These are phyloP conservation scores for Chloroceryle inda DNA, from an alignment of 2,797 vertebrate genomes.

Conservation along the genomic window DNA sequence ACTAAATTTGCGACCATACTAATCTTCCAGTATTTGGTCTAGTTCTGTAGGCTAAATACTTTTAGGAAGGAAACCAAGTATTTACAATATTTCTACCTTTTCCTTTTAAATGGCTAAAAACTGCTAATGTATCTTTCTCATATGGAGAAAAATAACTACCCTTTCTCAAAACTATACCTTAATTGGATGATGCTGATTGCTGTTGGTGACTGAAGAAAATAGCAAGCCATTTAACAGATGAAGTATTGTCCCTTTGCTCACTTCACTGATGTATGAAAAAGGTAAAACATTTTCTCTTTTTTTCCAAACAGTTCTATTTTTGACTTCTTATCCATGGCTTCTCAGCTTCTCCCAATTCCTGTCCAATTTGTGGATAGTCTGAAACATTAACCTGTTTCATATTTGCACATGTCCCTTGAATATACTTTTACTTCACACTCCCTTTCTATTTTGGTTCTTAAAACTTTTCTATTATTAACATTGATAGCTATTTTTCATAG, in stretches of 20 bases:
- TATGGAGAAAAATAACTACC: rapidly evolving
- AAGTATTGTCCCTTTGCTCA: background rate
- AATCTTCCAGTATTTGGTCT: background rate
- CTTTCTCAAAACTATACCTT: background rate
- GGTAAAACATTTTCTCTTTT: rapidly evolving
- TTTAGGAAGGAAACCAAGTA: background rate
- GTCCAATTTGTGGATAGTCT: background rate
- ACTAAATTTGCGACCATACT: background rate
- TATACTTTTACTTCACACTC: background rate
- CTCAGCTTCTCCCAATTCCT: background rate
- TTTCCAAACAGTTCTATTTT: background rate
- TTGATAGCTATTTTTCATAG: background rate
- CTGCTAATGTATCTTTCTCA: rapidly evolving
- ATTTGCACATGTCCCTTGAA: background rate
- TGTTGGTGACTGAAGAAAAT: background rate
- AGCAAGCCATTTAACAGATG: background rate
- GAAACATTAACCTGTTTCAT: background rate
- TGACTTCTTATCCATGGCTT: background rate
- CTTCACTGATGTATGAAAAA: background rate
- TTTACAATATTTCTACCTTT: background rate
- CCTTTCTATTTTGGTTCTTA: background rate
- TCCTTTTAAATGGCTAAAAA: background rate
- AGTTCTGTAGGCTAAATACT: background rate
- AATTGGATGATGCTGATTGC: background rate
- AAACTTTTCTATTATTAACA: background rate